These are phyloP conservation scores for Rotaria macrura DNA, from an alignment of 2,888 invertebrate species.

Conservation along the genomic window DNA sequence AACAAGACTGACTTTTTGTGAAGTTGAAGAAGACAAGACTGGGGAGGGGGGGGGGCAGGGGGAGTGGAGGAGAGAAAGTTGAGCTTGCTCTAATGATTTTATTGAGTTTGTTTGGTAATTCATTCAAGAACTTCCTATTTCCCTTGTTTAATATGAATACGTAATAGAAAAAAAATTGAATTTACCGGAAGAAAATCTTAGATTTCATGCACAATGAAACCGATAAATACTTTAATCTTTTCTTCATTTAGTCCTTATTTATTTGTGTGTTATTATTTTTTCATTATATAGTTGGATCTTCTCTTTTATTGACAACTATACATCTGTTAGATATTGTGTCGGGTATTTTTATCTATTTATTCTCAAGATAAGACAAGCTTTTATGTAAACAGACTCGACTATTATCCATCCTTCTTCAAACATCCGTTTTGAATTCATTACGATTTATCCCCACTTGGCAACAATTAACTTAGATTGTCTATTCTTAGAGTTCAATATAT, in stretches of 20 bases:
- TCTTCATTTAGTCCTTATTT: too few relatives aligned
- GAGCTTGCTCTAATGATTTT: background rate
- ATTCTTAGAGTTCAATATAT: background rate
- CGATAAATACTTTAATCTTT: background rate
- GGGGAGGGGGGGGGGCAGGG: too few relatives aligned
- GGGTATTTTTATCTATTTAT: background rate
- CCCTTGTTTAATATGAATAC: background rate
- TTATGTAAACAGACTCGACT: background rate
- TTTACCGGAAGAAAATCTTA: background rate
- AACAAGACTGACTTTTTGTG: too few relatives aligned
- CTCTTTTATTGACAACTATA: background rate
- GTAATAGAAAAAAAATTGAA: background rate
- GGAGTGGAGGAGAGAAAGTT: too few relatives aligned
- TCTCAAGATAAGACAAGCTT: background rate
- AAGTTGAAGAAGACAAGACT: too few relatives aligned
- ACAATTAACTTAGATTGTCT: background rate
- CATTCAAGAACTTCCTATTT: background rate
- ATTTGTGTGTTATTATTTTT: background rate
- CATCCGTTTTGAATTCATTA: slow-evolving; percentile 12
- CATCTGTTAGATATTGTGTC: background rate
- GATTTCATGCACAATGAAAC: background rate
- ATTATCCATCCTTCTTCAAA: background rate
- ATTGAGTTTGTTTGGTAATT: background rate
- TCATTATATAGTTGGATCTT: background rate
- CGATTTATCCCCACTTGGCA: slow-evolving; percentile 2